These are phyloP conservation scores for Neotragus pygmaeus DNA, from an alignment of 2,113 vertebrate genomes.

Conservation along the genomic window DNA sequence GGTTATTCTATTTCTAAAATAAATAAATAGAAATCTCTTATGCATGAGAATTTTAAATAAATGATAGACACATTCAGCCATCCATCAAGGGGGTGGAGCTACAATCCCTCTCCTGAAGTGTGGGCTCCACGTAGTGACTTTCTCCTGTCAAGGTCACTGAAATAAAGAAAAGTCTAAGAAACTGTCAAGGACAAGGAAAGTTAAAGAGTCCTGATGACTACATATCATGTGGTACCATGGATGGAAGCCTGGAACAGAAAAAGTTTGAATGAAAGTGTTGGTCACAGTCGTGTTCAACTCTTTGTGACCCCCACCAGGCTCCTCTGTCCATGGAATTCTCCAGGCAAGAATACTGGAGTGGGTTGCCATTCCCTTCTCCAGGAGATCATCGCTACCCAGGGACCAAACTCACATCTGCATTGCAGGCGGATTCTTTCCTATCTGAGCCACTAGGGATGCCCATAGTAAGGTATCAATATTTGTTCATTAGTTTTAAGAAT, in stretches of 20 bases:
- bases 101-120: neutral
- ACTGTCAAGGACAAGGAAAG: neutral
- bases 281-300: neutral
- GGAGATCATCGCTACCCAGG: neutral
- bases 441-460: neutral
- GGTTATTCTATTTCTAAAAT: neutral
- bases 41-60: neutral
- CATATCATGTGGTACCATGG: neutral
- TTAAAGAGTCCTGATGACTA: neutral
- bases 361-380: neutral
- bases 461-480: neutral
- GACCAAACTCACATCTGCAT: neutral
- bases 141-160: neutral
- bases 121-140: neutral
- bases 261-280: neutral
- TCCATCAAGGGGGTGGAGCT: neutral
- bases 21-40: neutral
- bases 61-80: neutral
- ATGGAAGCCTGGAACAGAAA: neutral
- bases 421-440: neutral
- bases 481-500: neutral
- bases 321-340: neutral
- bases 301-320: neutral
- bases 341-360: neutral
- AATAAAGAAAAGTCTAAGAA: neutral